Evolutionary conservation across 2,113 vertebrate genomes (phyloP), one percentile per base, ranked within the genome.

Genomic region (Entelurus aequoreus): DNA sequence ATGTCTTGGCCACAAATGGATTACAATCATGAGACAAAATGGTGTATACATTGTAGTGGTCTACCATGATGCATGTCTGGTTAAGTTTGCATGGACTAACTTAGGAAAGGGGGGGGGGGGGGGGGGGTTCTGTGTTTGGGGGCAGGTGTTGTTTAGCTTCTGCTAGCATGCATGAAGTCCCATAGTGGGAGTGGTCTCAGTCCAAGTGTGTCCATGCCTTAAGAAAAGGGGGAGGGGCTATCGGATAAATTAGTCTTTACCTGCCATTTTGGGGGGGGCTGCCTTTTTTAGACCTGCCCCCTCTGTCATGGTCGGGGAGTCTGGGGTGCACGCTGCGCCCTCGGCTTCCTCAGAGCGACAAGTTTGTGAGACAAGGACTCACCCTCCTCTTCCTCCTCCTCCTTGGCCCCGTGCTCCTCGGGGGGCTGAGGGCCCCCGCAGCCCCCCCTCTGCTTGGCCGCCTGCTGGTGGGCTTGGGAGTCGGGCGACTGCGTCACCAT

Each of bases 341-440:
- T 80, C 70, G 78, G 72, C 87, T 86, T 91, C 89, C 88, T 90
- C 88, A 91, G 86, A 85, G 86, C 80, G 75, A 88, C 80, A 83
- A 91, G 86, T 91, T 87, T 88, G 77, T 90, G 77, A 86, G 88
- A 90, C 87, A 88, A 81, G 87, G 87, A 92, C 89, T 95, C 93
- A 98, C 96, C 96, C 78, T 98, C 94, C 88, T 90, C 90, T 83
- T 96, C 94, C 83, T 88, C 85, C 74, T 96, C 94, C 83, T 88
- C 84, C 72, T 88, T 83, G 28, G 65, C 79, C 54, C 85, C 84
- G 35, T 72, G 75, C 5, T 84, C 83, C 52, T 81, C 84, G 0
- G 79, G 71, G 0, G 80, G 83, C 52, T 80, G 81, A 62, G 71
- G 77, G 67, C 71, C 76, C 11, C 75, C 79, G 28, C 63, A 74